Evolutionary conservation across 2,888 invertebrate genomes (phyloP), one percentile per base, ranked within the genome.

Genomic region (Odontomyia ornata): DNA sequence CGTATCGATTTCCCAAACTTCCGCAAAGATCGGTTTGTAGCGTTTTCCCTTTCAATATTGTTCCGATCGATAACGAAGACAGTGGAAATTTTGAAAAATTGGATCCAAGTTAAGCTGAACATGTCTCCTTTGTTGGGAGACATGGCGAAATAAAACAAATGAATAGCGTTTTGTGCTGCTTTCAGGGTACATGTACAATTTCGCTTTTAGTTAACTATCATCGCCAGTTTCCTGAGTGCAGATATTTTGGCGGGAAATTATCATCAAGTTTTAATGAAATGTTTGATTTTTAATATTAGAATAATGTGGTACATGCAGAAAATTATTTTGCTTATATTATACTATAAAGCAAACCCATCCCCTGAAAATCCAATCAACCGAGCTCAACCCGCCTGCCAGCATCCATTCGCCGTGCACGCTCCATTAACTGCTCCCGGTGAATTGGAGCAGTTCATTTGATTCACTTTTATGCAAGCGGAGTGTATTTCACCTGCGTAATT

Each of bases 1-100:
- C 80, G 81, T 76, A 76, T 79, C 80, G 80, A 78, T 79, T 80
- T 79, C 80, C 80, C 79, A 75, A 79, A 76, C 81, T 81, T 81
- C 81, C 81, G 80, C 79, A 80, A 81, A 77, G 79, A 80, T 79
- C 77, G 76, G 77, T 75, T 80, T 79, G 73, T 71, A 77, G 46
- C 23, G 47, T 77, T 75, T 80, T 80, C 78, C 80, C 78, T 80
- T 79, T 79, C 77, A 65, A 69, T 52, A 60, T 64, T 57, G 71
- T 72, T 56, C 43, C 30, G 30, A 73, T 60, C 73, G 25, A 36
- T 73, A 36, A 57, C 23, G 60, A 73, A 57, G 46, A 23, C n/a
- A 15, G 69, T 46, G 47, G 69, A 69, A 47, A 69, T 69, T 69
- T 46, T 69, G 11, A 25, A 47, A 47, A 69, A 69, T 57, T 62